Conservation (phyloP, 2,888 invertebrate genomes). For the Operophtera brumata region DNA sequence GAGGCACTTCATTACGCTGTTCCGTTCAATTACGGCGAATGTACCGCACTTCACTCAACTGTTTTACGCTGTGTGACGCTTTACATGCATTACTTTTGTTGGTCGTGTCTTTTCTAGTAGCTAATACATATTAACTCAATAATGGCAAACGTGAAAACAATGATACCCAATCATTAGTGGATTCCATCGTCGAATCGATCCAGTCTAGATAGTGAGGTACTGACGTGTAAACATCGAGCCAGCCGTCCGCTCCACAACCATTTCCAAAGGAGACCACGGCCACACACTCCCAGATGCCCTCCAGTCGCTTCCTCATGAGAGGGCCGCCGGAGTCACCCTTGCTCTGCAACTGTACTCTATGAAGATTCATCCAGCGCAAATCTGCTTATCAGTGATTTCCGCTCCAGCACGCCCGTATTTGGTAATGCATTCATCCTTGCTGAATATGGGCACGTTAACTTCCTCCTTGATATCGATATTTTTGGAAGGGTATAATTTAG, state of each 20-base stretch:
- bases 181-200: conserved; percentile 72
- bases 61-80: too few species aligned
- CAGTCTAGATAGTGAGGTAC: conserved; percentile 82
- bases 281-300: conserved; percentile 79
- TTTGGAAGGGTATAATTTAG: too few species aligned
- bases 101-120: too few species aligned
- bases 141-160: too few species aligned
- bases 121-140: too few species aligned
- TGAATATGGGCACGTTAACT: conserved; percentile 80
- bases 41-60: too few species aligned
- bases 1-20: too few species aligned
- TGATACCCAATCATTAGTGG: conserved; percentile 47
- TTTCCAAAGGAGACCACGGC: conserved; percentile 86
- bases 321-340: conserved; percentile 91
- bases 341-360: conserved; percentile 86
- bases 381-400: conserved; percentile 75
- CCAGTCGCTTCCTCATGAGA: conserved; percentile 80
- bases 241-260: conserved; percentile 83
- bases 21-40: too few species aligned
- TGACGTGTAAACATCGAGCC: conserved; percentile 85
- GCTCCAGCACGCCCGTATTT: conserved; percentile 76
- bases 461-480: conserved; percentile 83
- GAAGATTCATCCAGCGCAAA: conserved; percentile 86
- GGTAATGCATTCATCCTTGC: conserved; percentile 73
- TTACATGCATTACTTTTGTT: too few species aligned